These are phyloP conservation scores for Heliangelus exortis DNA, from an alignment of 2,797 vertebrate genomes.

Conservation along the genomic window DNA sequence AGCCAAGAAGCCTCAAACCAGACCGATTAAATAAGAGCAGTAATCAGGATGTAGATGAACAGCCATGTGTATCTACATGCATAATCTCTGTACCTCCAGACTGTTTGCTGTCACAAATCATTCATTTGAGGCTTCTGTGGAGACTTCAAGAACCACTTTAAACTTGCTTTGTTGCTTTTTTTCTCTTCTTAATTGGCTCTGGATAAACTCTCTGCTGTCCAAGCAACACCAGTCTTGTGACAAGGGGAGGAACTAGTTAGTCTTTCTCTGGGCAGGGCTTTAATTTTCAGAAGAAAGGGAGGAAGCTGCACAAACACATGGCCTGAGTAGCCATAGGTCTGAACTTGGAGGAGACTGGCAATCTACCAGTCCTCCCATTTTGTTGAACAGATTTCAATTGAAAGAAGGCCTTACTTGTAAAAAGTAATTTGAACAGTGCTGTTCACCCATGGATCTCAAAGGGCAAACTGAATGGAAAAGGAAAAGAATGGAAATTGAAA, in stretches of 20 bases:
- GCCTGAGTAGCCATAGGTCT: background rate
- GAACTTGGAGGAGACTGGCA: background rate
- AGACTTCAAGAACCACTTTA: background rate
- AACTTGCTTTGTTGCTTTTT: background rate
- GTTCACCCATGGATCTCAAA: background rate
- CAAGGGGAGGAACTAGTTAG: background rate
- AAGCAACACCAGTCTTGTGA: background rate
- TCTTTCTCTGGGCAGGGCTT: background rate
- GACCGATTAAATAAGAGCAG: fast-evolving
- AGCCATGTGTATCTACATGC: background rate
- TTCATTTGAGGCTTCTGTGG: background rate
- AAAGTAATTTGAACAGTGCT: background rate
- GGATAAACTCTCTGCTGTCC: background rate
- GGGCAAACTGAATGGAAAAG: background rate
- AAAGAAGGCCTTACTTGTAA: background rate
- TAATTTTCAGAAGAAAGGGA: background rate
- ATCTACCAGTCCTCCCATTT: background rate
- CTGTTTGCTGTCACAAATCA: background rate
- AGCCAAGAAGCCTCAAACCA: background rate
- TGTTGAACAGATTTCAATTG: background rate
- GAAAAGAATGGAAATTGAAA: background rate
- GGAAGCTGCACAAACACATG: background rate
- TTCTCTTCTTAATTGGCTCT: background rate
- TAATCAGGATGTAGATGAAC: background rate
- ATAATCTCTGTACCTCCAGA: background rate